Base-by-base conservation (phyloP, 2,888 invertebrate species). In the Stenotaenia linearis region DNA sequence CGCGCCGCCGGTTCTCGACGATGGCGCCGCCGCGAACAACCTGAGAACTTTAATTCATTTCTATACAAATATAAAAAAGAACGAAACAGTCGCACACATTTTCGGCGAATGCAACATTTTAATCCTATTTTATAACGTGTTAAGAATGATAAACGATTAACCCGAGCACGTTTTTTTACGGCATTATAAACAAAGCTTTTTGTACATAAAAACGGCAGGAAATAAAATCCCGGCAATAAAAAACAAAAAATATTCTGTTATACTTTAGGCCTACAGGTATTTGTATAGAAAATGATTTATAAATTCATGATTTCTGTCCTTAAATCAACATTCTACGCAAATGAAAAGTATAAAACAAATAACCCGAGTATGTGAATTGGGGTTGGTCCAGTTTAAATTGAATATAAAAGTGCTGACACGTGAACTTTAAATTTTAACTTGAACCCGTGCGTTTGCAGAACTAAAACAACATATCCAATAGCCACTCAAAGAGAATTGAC, bases 1-100 rank as follows among this genome's bases (percentile, higher is more conserved):
- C n/a, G n/a, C n/a, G n/a, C n/a, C n/a, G n/a, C n/a, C 50, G 50
- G 50, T 50, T n/a, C 50, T 18, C 69, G 69, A 69, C 69, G 69
- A 9, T 23, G 23, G 69, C 69, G 69, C 69, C 69, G 69, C 28
- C 9, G 25, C 28, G 69, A 69, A 28, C 69, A 28, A 28, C 69
- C 10, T 7, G 28, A 1, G 69, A 69, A 69, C 69, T 69, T 25
- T 28, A 28, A 23, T 69, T 69, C 18, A 18, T 50, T 50, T 50
- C n/a, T 18, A 50, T 25, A 28, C 61, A 50, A 50, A 7, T 15
- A 23, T 0, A 61, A 23, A 61, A 61, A 61, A 61, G 23, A 23
- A 23, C 5, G 12, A 61, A 69, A 69, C 18, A 45, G 4, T n/a
- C n/a, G 18, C 9, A 23, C 18, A 56, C 18, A 23, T 9, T 61